Evolutionary conservation across 2,113 vertebrate genomes (phyloP).

Genomic region (Rhynchomys soricoides): DNA sequence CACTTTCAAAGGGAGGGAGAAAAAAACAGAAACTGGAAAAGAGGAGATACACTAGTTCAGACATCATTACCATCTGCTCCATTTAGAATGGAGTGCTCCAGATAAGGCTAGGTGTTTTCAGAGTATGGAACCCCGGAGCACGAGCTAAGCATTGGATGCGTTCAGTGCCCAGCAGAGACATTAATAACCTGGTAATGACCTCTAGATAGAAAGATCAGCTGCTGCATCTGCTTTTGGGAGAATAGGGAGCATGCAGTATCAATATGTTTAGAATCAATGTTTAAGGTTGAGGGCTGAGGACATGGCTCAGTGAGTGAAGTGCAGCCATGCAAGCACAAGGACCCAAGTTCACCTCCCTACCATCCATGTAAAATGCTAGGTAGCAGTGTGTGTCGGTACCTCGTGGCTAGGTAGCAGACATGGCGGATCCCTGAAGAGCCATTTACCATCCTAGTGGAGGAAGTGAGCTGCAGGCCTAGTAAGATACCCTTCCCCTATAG

Average conservation of each 20-base stretch:
- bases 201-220: not conserved
- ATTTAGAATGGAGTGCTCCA: not conserved
- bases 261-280: not conserved
- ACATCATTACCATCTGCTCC: not conserved
- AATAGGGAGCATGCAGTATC: not conserved
- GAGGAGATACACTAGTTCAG: not conserved
- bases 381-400: not conserved
- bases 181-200: not conserved
- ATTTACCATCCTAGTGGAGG: not conserved
- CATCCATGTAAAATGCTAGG: too few relatives aligned
- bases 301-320: not conserved
- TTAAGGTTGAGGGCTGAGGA: not conserved
- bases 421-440: not conserved
- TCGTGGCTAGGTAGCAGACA: not conserved
- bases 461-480: too few relatives aligned
- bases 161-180: not conserved
- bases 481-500: not conserved
- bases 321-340: not conserved
- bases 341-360: not conserved
- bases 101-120: not conserved
- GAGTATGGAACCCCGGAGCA: not conserved
- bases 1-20: conserved; percentile 9
- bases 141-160: not conserved
- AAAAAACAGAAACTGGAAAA: not conserved
- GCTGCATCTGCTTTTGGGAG: not conserved